Base-by-base conservation (phyloP, 2,888 invertebrate species). In the Empis stercorea region DNA sequence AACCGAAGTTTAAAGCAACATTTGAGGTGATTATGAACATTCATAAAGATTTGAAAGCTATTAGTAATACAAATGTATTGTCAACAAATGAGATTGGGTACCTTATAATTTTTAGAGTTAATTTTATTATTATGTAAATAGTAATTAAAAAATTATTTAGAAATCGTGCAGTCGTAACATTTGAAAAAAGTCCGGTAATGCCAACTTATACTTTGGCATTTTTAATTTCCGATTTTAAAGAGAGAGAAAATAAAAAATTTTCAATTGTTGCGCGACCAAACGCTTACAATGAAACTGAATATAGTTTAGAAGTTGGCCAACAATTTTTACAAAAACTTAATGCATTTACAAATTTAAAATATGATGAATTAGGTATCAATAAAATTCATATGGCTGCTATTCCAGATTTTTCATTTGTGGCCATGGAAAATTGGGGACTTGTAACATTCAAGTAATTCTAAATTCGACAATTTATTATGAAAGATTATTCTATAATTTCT, bases 371-470 rank as follows among this genome's bases (percentile, higher is more conserved):
- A 6, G 74, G 73, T 2, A 70, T 84, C 48, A 71, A 79, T 6
- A 89, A 89, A 62, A 74, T 89, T 65, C 85, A 91, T 60, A 79
- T 89, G 60, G 79, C 88, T n/a, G 89, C 87, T 2, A 75, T 93
- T 49, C 82, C 87, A 0, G 87, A 91, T 62, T 89, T 91, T 63
- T 75, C 76, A 42, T 81, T 84, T 52, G 87, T 86, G 39, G 91
- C 91, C 45, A 91, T 92, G 91, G 89, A 91, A 62, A 92, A 93
- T 63, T 92, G 91, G 89, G 92, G 91, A 9, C 71, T 92, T 20
- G 75, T 89, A 9, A 89, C 85, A 3, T 92, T 84, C 68, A 78
- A 78, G 80, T 79, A 65, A 14, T 16, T 13, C 4, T 23, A 40
- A 23, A 17, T 20, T 15, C 2, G 10, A 10, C 2, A 40, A 23